These are phyloP conservation scores for Itoplectis maculator DNA, from an alignment of 2,888 invertebrate species.

Conservation along the genomic window DNA sequence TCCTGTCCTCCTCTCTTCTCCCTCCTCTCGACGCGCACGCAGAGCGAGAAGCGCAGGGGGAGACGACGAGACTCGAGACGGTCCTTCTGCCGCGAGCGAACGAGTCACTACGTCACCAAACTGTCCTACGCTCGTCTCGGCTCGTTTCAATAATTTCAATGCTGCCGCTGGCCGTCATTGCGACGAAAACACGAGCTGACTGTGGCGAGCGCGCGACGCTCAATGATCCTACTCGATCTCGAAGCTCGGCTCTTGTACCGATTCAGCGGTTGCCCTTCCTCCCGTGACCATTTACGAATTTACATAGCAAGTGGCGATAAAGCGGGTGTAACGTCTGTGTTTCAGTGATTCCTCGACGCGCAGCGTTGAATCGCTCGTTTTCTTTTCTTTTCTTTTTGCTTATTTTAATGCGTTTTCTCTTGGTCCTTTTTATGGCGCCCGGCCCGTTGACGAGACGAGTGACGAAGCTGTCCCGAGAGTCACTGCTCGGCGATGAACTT, in stretches of 20 bases:
- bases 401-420: background rate
- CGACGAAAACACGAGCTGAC: conserved; percentile 29
- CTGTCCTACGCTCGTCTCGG: conserved; percentile 39
- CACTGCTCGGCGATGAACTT: conserved; percentile 1
- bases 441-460: background rate
- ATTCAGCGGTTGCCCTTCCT: conserved; percentile 57
- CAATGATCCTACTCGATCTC: conserved; percentile 50
- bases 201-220: conserved; percentile 30
- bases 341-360: conserved; percentile 30
- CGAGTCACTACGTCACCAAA: conserved; percentile 42
- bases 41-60: background rate
- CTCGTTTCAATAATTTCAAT: conserved; percentile 38
- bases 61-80: background rate
- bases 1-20: conserved; percentile 5
- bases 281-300: conserved; percentile 57
- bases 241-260: conserved; percentile 61
- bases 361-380: background rate
- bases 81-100: conserved; percentile 32
- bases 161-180: conserved; percentile 41
- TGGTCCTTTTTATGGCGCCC: background rate
- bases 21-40: background rate
- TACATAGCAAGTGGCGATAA: conserved; percentile 61
- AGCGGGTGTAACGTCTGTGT: conserved; percentile 39
- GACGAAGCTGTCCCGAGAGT: background rate
- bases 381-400: background rate